Evolutionary conservation across 2,113 vertebrate species (phyloP).

Genomic region (Lepidiolamprologus cunningtoni): DNA sequence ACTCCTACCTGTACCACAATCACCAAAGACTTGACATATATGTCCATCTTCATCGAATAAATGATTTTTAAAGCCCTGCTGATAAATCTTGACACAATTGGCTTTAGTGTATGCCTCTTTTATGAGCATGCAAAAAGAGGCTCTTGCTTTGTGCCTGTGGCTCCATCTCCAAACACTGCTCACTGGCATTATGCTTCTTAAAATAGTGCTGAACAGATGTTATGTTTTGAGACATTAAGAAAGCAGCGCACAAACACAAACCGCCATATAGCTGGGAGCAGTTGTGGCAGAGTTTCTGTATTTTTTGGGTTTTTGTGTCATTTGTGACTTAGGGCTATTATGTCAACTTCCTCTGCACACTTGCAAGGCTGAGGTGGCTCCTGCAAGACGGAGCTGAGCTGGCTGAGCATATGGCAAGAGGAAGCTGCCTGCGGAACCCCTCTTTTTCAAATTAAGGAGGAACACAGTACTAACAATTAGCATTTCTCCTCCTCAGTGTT

Average conservation of each 20-base stretch:
- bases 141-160: neutral
- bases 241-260: neutral
- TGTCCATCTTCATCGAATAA: neutral
- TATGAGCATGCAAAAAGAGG: neutral
- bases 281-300: conserved; percentile 32
- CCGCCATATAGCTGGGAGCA: conserved; percentile 7
- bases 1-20: neutral
- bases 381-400: conserved; percentile 38
- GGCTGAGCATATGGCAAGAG: conserved; percentile 59
- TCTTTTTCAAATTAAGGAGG: conserved; percentile 16
- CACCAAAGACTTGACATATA: neutral
- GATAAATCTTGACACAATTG: neutral
- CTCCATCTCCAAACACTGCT: neutral
- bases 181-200: neutral
- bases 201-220: conserved; percentile 17
- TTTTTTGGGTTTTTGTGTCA: conserved; percentile 57
- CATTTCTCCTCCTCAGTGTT: neutral
- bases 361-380: conserved; percentile 44
- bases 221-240: conserved; percentile 18
- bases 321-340: conserved; percentile 45
- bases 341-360: conserved; percentile 40
- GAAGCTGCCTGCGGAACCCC: conserved; percentile 33
- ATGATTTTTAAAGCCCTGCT: neutral
- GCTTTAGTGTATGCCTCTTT: neutral
- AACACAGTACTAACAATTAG: conserved; percentile 8